Evolutionary conservation across 1,140 invertebrate genomes (phyloP), one percentile per base, ranked within the genome.

Genomic region (Eufriesea mexicana): DNA sequence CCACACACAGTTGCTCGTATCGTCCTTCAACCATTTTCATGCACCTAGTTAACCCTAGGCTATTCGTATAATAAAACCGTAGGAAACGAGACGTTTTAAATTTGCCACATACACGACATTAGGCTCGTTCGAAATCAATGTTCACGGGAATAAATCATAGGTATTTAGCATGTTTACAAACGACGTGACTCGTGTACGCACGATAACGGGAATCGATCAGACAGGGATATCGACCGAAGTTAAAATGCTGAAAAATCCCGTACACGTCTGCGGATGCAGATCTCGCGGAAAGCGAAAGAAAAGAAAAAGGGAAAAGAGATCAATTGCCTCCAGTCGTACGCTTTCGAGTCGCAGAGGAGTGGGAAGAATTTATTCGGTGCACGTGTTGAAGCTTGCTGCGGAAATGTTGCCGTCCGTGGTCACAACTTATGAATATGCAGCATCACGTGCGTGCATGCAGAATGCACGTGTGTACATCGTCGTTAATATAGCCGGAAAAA

Each of bases 311-410:
- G 51, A 25, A 64, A 80, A 47, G 23, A 54, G 55, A 80, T 74
- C 78, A 51, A 81, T 70, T 64, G 72, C 62, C 47, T 23, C 45
- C 57, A 66, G 23, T 49, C 71, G 79, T 55, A 25, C 73, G 49
- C 73, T 68, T 59, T 57, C 73, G 47, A 47, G 35, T 35, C 73
- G 47, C 35, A 70, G 62, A 25, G 8, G 42, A 78, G 47, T 54
- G 68, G 66, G 64, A 70, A 47, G 83, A 79, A 89, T 89, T 85
- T 89, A 89, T 89, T 89, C 84, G 83, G 75, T 84, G 87, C 83
- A 87, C 67, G 70, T 73, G 61, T 79, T 57, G 78, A 79, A 72
- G 82, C 83, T 86, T 77, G 61, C 55, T 74, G 45, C 76, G 83
- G 77, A 89, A 89, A 89, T 87, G 81, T 84, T 85, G 57, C 12